phyloP scores from a whole-genome alignment of 2,113 vertebrate genomes.

The Willisornis vidua region DNA sequence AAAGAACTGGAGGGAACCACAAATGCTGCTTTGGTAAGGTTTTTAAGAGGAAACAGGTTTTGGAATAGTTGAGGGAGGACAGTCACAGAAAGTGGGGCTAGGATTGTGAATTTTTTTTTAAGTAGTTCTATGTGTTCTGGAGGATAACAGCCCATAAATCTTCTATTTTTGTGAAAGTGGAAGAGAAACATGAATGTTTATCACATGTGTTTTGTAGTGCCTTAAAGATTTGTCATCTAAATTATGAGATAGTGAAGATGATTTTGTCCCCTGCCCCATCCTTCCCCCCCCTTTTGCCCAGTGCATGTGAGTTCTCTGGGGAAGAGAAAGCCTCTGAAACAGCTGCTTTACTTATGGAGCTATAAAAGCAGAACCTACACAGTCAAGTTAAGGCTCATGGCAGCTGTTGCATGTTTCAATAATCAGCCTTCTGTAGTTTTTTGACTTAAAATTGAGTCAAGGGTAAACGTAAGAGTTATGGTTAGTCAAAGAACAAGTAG shows the following conservation, averaged over 20 bases:
- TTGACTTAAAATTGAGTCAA: not conserved
- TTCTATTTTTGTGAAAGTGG: not conserved
- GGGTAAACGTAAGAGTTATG: not conserved
- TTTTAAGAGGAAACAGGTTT: not conserved
- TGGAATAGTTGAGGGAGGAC: not conserved
- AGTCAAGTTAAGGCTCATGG: not conserved
- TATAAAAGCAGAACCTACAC: not conserved
- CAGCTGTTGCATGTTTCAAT: not conserved
- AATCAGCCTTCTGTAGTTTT: not conserved
- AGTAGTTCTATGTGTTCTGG: not conserved
- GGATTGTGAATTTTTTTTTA: not conserved
- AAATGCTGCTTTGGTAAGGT: not conserved
- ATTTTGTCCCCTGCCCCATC: not conserved
- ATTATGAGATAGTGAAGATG: not conserved
- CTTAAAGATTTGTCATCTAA: not conserved
- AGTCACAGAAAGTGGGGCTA: not conserved
- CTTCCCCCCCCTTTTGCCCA: accelerated
- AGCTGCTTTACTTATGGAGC: not conserved
- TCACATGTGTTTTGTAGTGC: not conserved
- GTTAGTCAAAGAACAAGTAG: not conserved
- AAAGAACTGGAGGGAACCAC: not conserved
- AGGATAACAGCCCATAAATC: not conserved
- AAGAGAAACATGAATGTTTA: not conserved
- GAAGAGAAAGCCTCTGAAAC: not conserved
- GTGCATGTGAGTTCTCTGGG: not conserved